Evolutionary conservation across 2,888 invertebrate species (phyloP).

Genomic region (Eilema depressum): DNA sequence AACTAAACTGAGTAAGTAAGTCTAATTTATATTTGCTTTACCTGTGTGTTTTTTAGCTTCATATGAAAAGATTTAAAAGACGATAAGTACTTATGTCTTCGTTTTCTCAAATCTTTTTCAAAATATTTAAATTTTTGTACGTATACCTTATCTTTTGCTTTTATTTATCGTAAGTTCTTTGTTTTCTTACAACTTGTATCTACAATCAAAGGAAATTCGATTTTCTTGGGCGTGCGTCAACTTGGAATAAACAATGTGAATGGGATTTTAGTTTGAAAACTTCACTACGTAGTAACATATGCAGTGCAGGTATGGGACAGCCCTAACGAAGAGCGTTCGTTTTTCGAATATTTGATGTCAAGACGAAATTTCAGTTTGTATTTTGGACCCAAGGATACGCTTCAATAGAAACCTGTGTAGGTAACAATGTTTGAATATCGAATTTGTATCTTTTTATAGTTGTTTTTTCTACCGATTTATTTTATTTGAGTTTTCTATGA

Average conservation of each 20-base stretch:
- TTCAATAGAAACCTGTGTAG: constrained; percentile 29
- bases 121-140: background rate
- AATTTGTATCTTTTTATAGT: constrained; percentile 23
- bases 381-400: constrained; percentile 36
- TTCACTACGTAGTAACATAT: constrained; percentile 78
- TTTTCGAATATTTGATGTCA: constrained; percentile 79
- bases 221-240: constrained; percentile 78
- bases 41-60: no score
- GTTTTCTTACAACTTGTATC: constrained; percentile 65
- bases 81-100: no score
- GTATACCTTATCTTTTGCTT: constrained; percentile 14
- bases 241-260: constrained; percentile 80
- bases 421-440: constrained; percentile 47
- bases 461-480: background rate
- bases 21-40: no score
- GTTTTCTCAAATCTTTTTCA: background rate
- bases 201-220: constrained; percentile 83
- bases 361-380: constrained; percentile 60
- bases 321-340: constrained; percentile 82
- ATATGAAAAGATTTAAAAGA: no score
- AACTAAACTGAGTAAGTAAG: no score
- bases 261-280: constrained; percentile 77
- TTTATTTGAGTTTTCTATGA: background rate
- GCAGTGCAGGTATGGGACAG: constrained; percentile 82
- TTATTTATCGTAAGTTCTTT: constrained; percentile 50